Conservation (phyloP, 2,113 vertebrate species). For the Ctenodactylus gundi region DNA sequence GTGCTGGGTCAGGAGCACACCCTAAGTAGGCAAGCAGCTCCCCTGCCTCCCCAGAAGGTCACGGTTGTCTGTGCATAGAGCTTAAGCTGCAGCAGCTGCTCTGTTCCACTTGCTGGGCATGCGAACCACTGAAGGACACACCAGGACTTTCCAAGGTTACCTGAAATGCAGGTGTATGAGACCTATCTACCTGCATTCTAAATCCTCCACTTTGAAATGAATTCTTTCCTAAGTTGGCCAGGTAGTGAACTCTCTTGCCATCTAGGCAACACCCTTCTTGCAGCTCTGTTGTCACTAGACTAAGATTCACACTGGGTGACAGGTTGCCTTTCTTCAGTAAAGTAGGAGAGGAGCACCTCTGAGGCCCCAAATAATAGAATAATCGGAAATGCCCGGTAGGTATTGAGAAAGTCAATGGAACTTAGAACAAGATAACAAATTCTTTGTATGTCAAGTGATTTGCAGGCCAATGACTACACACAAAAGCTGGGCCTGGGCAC, state of each 20-base stretch:
- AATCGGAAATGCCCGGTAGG: neutral
- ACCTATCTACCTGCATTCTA: neutral
- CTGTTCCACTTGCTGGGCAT: fast-evolving
- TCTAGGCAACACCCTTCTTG: neutral
- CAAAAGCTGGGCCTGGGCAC: too few species aligned
- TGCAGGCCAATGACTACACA: neutral
- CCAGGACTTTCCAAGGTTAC: neutral
- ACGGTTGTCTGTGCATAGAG: neutral
- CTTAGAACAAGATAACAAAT: neutral
- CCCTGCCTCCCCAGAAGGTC: neutral
- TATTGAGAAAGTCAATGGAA: neutral
- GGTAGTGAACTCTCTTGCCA: neutral
- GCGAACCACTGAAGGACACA: neutral
- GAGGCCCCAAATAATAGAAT: neutral
- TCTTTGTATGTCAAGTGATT: neutral
- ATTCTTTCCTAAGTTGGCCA: neutral
- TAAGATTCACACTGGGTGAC: neutral
- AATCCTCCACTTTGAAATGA: neutral
- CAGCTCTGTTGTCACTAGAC: neutral
- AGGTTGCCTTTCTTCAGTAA: neutral
- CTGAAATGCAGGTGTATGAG: neutral
- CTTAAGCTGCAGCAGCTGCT: neutral
- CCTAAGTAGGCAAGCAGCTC: neutral
- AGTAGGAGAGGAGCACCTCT: neutral
- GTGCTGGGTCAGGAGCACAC: neutral